Evolutionary conservation across 2,888 invertebrate genomes (phyloP).

Genomic region (Bellardia bayeri): DNA sequence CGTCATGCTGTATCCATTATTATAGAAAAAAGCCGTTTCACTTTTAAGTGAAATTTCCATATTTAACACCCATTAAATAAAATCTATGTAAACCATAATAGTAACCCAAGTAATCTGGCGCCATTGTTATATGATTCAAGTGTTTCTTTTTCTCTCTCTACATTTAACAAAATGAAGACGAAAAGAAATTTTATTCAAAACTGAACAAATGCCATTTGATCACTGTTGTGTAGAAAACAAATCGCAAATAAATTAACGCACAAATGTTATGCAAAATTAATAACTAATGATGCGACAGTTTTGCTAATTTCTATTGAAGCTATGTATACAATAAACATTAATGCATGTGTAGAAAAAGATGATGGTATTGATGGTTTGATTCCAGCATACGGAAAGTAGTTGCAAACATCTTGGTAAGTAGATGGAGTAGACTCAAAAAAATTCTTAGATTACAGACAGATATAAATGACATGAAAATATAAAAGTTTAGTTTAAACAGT

Average conservation of each 20-base stretch:
- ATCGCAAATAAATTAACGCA: conserved; percentile 2
- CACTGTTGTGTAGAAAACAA: neutral
- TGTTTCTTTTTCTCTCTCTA: conserved; percentile 7
- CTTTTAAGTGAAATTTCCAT: conserved; percentile 47
- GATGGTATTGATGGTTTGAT: neutral
- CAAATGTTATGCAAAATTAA: conserved; percentile 51
- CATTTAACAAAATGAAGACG: conserved; percentile 14
- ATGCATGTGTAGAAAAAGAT: conserved; percentile 21
- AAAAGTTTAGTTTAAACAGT: too few relatives aligned
- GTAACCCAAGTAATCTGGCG: conserved; percentile 37
- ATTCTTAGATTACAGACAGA: neutral
- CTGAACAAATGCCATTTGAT: conserved; percentile 39
- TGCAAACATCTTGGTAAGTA: neutral
- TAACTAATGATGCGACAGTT: conserved; percentile 80
- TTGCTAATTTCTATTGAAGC: conserved; percentile 80
- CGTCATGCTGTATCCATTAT: neutral
- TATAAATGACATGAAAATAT: neutral
- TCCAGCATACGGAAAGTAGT: neutral
- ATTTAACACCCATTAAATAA: conserved; percentile 39
- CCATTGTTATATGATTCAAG: conserved; percentile 43
- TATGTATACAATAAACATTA: conserved; percentile 10
- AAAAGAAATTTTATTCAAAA: conserved; percentile 25
- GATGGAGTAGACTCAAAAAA: too few relatives aligned
- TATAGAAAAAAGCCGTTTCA: conserved; percentile 14
- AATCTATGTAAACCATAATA: conserved; percentile 9